These are phyloP conservation scores for Eubasilissa regina DNA, from an alignment of 1,140 invertebrate genomes.

Conservation along the genomic window DNA sequence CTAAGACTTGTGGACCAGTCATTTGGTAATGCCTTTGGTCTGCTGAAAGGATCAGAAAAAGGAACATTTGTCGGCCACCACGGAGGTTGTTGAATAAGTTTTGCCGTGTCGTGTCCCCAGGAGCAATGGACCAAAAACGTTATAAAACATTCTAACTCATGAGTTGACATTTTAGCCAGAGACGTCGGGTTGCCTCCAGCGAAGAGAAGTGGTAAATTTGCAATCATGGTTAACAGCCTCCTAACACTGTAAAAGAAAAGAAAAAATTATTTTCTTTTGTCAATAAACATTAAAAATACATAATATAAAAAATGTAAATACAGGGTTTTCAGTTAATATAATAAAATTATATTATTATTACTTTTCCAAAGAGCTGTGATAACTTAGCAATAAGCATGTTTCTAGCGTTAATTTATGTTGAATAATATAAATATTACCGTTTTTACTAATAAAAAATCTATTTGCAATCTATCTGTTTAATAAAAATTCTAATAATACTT, in stretches of 20 bases:
- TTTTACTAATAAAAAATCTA: too few species aligned
- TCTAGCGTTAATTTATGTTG: too few species aligned
- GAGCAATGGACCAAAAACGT: constrained; percentile 84
- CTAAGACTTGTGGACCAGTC: constrained; percentile 77
- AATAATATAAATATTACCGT: too few species aligned
- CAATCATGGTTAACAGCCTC: constrained; percentile 70
- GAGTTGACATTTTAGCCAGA: constrained; percentile 75
- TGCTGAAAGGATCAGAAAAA: constrained; percentile 76
- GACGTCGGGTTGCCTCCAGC: constrained; percentile 80
- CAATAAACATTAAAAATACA: too few species aligned
- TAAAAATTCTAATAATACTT: too few species aligned
- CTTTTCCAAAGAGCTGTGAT: too few species aligned
- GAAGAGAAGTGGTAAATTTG: constrained; percentile 80
- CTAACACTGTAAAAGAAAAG: constrained; percentile 8
- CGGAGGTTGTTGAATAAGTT: constrained; percentile 74
- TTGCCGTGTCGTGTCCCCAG: constrained; percentile 76
- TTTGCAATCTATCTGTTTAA: too few species aligned
- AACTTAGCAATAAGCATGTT: too few species aligned
- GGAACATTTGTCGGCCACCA: constrained; percentile 81
- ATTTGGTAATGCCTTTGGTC: constrained; percentile 70
- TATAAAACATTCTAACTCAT: constrained; percentile 79
- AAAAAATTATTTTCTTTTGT: background rate
- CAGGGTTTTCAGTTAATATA: too few species aligned
- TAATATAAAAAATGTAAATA: too few species aligned
- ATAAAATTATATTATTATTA: too few species aligned